These are phyloP conservation scores for Eulemur macaco DNA, from an alignment of 2,113 vertebrate species.

Conservation along the genomic window DNA sequence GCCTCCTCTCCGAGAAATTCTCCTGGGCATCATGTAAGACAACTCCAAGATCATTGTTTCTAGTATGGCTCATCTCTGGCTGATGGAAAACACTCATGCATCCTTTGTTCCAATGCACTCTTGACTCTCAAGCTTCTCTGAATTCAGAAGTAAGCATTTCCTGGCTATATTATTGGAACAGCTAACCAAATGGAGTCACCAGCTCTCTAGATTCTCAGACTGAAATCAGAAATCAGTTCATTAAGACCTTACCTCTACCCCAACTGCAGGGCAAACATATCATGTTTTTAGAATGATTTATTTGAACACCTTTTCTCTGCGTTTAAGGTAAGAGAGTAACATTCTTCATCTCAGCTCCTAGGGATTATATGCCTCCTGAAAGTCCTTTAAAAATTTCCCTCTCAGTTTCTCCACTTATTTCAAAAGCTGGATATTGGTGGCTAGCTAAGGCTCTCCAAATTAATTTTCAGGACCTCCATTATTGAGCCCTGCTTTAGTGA, in stretches of 20 bases:
- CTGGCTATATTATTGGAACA: neutral
- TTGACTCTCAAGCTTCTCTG: neutral
- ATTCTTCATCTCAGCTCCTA: neutral
- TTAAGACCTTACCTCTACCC: accelerated
- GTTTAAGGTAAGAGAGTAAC: neutral
- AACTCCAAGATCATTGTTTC: neutral
- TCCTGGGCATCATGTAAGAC: neutral
- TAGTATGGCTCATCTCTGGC: neutral
- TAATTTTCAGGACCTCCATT: neutral
- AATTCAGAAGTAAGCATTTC: neutral
- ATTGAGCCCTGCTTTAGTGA: neutral
- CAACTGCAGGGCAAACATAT: neutral
- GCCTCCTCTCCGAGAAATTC: neutral
- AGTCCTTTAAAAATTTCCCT: neutral
- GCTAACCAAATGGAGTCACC: neutral
- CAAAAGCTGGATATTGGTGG: neutral
- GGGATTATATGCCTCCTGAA: neutral
- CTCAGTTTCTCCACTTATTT: neutral
- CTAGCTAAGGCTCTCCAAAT: neutral
- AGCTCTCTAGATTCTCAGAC: neutral
- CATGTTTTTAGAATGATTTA: neutral
- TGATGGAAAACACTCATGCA: neutral
- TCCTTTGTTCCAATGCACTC: neutral
- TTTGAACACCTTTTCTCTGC: neutral
- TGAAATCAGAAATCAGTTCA: neutral